These are phyloP conservation scores for Charina bottae DNA, from an alignment of 2,113 vertebrate species.

Conservation along the genomic window DNA sequence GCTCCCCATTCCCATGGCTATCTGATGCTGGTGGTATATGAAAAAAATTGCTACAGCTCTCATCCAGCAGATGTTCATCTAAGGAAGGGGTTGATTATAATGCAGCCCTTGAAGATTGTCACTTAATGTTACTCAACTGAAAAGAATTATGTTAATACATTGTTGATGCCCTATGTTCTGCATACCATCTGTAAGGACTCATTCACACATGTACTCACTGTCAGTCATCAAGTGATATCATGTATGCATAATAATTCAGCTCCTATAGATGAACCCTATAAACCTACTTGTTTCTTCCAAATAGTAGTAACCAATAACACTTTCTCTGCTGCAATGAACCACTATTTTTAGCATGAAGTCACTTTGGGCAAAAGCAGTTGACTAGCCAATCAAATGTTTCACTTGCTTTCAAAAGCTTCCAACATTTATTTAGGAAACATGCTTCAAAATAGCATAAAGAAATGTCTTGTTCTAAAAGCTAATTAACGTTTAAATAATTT, in stretches of 20 bases:
- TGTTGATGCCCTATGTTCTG: not conserved
- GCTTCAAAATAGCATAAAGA: not conserved
- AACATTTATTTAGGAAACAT: slow-evolving; percentile 24
- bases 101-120: not conserved
- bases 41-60: not conserved
- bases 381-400: not conserved
- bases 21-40: not conserved
- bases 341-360: not conserved
- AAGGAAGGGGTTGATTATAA: not conserved
- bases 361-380: not conserved
- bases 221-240: not conserved
- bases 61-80: not conserved
- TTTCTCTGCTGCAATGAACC: not conserved
- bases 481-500: slow-evolving; percentile 27
- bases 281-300: not conserved
- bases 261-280: not conserved
- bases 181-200: not conserved
- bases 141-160: not conserved
- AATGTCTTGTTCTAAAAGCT: slow-evolving; percentile 6
- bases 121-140: not conserved
- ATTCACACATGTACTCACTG: not conserved
- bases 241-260: not conserved
- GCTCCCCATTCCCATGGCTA: not conserved
- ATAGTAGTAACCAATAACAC: not conserved
- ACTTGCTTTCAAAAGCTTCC: not conserved